Conservation (phyloP, 2,888 invertebrate species). For the Rotaria socialis region DNA sequence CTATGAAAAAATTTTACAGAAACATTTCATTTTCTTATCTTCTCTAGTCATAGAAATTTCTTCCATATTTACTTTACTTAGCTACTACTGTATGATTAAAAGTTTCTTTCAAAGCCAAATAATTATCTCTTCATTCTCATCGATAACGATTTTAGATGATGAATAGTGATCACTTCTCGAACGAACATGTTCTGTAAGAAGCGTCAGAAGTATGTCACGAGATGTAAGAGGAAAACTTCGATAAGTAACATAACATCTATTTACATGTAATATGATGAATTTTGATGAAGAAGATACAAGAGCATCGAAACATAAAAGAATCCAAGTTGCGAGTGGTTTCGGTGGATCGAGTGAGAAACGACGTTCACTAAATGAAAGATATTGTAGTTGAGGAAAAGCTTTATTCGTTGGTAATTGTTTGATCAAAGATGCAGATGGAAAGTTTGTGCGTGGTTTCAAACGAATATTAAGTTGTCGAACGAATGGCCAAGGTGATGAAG, state of each 20-base stretch:
- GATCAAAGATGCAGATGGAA: background rate
- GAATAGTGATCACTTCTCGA: too few relatives aligned
- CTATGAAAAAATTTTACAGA: too few relatives aligned
- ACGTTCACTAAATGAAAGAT: background rate
- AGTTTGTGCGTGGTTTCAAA: background rate
- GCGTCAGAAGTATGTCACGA: background rate
- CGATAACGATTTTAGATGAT: too few relatives aligned
- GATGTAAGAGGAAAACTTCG: background rate
- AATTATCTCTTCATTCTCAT: too few relatives aligned
- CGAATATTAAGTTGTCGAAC: background rate
- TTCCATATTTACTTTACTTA: too few relatives aligned
- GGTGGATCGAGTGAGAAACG: background rate
- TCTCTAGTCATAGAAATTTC: too few relatives aligned
- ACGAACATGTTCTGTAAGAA: too few relatives aligned
- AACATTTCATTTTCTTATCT: too few relatives aligned
- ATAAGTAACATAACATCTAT: background rate
- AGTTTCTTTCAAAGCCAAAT: too few relatives aligned
- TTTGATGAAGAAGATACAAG: constrained; percentile 1
- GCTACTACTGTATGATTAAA: too few relatives aligned
- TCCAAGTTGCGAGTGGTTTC: background rate
- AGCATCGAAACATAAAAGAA: background rate
- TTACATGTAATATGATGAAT: background rate
- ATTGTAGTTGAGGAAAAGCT: constrained; percentile 16
- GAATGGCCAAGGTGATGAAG: constrained; percentile 8
- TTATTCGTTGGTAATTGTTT: background rate